Conservation (phyloP, 2,888 invertebrate genomes). For the Drosophila parthenogenetica region DNA sequence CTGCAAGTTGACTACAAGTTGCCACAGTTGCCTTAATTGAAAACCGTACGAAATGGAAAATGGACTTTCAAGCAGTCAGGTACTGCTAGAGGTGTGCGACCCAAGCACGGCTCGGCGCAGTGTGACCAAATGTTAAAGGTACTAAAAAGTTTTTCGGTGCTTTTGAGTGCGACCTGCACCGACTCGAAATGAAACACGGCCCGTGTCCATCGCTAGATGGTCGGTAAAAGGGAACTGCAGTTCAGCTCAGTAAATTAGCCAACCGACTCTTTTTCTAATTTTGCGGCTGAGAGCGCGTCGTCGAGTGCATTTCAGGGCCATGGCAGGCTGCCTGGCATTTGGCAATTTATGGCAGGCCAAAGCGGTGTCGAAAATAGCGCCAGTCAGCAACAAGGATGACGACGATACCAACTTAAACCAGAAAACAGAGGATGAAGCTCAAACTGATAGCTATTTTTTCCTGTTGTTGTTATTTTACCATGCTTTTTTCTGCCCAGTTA, state of each 20-base stretch:
- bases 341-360: constrained; percentile 77
- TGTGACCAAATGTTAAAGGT: no score
- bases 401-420: constrained; percentile 51
- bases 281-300: constrained; percentile 50
- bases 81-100: neutral
- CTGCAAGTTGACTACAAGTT: constrained; percentile 42
- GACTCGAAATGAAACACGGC: no score
- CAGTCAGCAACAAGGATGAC: constrained; percentile 71
- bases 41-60: constrained; percentile 76
- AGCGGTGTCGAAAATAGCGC: constrained; percentile 81
- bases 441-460: constrained; percentile 65
- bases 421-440: constrained; percentile 7
- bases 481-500: constrained; percentile 47
- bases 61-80: constrained; percentile 56
- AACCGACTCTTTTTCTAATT: constrained; percentile 61
- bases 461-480: neutral
- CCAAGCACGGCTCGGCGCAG: no score
- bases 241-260: constrained; percentile 66
- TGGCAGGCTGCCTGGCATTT: constrained; percentile 57
- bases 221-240: neutral
- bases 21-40: constrained; percentile 64
- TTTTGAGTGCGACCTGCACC: no score
- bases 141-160: no score
- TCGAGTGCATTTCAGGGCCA: constrained; percentile 74
- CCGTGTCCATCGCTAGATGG: neutral